Evolutionary conservation across 1,140 invertebrate genomes (phyloP).

Genomic region (Drosophila orena): DNA sequence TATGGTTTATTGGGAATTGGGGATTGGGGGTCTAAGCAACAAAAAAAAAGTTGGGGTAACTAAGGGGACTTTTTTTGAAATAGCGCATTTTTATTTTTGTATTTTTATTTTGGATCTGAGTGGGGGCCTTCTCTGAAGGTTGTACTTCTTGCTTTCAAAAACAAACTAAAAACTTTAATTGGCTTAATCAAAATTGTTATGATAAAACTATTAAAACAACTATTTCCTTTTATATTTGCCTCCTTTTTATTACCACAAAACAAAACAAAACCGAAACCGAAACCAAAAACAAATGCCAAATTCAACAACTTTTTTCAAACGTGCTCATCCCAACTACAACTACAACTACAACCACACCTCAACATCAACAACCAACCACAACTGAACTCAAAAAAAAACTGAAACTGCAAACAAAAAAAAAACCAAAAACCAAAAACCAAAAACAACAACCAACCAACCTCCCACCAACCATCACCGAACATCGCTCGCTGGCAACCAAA

Average conservation of each 20-base stretch:
- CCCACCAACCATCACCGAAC: constrained; percentile 48
- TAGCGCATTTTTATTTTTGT: not conserved
- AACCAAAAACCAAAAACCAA: constrained; percentile 40
- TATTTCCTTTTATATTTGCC: constrained; percentile 81
- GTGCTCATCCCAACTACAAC: constrained; percentile 53
- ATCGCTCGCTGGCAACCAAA: constrained; percentile 73
- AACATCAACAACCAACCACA: constrained; percentile 58
- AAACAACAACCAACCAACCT: constrained; percentile 20
- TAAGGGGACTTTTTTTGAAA: not conserved
- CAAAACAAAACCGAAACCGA: constrained; percentile 25
- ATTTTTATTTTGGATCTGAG: no score
- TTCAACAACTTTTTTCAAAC: constrained; percentile 79
- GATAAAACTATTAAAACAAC: constrained; percentile 84
- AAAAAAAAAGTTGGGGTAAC: no score
- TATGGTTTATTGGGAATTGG: constrained; percentile 30
- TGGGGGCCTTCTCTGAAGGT: not conserved
- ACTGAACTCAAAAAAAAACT: constrained; percentile 54
- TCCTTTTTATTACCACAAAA: constrained; percentile 72
- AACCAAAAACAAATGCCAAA: constrained; percentile 57
- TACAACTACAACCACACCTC: constrained; percentile 34
- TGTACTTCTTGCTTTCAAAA: constrained; percentile 18
- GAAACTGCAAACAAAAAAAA: constrained; percentile 44
- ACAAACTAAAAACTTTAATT: constrained; percentile 49
- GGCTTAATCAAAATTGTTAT: constrained; percentile 70
- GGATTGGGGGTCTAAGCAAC: constrained; percentile 18